Evolutionary conservation across 2,888 invertebrate species (phyloP).

Genomic region (Exephanes ischioxanthus): DNA sequence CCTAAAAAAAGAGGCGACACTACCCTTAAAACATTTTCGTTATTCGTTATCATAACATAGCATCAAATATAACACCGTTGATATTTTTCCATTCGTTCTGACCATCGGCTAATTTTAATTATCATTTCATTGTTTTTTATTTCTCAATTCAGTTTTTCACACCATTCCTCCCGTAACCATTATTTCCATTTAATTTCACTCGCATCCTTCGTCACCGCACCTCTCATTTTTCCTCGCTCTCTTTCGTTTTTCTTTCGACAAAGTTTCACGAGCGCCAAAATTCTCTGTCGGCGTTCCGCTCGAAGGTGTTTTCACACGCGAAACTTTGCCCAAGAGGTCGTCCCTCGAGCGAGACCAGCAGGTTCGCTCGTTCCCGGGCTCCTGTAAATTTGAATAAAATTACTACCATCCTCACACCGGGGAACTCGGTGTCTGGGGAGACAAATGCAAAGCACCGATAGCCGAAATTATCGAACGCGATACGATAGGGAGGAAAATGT

Average conservation of each 20-base stretch:
- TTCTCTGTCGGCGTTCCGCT: slow-evolving; percentile 22
- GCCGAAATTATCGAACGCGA: slow-evolving; percentile 38
- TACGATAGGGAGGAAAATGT: background rate
- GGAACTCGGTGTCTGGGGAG: slow-evolving; percentile 18
- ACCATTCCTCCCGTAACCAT: slow-evolving; percentile 1
- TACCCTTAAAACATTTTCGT: too few relatives aligned
- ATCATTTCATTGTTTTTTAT: background rate
- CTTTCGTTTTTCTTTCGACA: slow-evolving; percentile 17
- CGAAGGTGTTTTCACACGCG: background rate
- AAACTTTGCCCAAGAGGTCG: slow-evolving; percentile 3
- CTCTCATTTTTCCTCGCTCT: background rate
- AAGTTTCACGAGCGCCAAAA: slow-evolving; percentile 17
- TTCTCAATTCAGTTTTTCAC: background rate
- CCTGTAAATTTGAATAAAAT: slow-evolving; percentile 35
- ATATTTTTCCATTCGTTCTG: too few relatives aligned
- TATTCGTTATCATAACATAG: too few relatives aligned
- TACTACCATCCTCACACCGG: background rate
- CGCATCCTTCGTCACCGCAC: background rate
- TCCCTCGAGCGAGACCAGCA: slow-evolving; percentile 8
- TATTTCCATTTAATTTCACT: slow-evolving; percentile 5
- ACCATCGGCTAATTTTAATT: too few relatives aligned
- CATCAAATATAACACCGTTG: too few relatives aligned
- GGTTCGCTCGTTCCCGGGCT: slow-evolving; percentile 1
- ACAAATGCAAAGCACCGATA: slow-evolving; percentile 31
- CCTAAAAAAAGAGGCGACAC: too few relatives aligned